Base-by-base conservation (phyloP, 2,888 invertebrate species). In the Pimpla rufipes region DNA sequence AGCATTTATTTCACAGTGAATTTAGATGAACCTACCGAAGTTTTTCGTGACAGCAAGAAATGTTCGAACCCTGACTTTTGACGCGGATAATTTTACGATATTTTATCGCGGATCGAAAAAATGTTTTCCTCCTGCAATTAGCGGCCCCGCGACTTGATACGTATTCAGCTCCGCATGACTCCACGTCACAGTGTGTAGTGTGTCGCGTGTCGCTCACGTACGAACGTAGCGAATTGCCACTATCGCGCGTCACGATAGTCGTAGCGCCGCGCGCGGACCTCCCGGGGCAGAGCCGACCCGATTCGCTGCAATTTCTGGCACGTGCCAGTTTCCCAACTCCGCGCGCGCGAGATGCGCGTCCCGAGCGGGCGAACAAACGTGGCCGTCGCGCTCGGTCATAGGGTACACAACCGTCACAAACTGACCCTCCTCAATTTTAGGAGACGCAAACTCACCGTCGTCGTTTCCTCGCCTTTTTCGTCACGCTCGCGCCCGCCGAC, bases 341-440 rank as follows among this genome's bases (percentile, higher is more conserved):
- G 16, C 35, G 16, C 50, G n/a, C 50, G 16, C 35, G 16, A 29
- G n/a, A 10, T 37, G 29, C 50, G 47, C 47, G 37, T 59, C 71
- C 66, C 47, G 29, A 55, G 40, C 64, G 13, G 21, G 23, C 23
- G 55, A 52, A 55, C 13, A 21, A 21, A 23, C 55, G 13, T 29
- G 5, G 4, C n/a, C n/a, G n/a, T n/a, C n/a, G 18, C 55, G 23
- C 11, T 23, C 21, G 23, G 55, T 23, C 23, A 23, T 23, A 52
- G 23, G 11, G 23, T 59, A 77, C 73, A 47, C 18, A 8, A 35
- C 16, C 23, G 11, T 21, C 40, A 40, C 45, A 23, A 21, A 67
- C 45, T 55, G 81, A 82, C 78, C 81, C n/a, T 21, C 68, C 52
- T 74, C 81, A 78, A 77, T 78, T 55, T 78, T 57, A 3, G 10